Evolutionary conservation across 2,113 vertebrate genomes (phyloP).

Genomic region (cat (Felis catus)): F.catus_Fca126_mat1.0 CM031413.1:28198001-28198500

Average conservation of each 20-base stretch:
- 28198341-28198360: neutral
- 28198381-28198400: neutral
- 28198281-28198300: neutral
- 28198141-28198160: conserved; percentile 54
- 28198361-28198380: neutral
- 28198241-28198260: conserved; percentile 1
- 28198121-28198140: conserved; percentile 25
- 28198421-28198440: neutral
- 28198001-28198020: neutral
- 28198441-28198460: neutral
- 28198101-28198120: conserved; percentile 10
- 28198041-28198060: conserved; percentile 7
- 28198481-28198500: neutral
- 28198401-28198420: neutral
- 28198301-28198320: neutral
- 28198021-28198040: conserved; percentile 60
- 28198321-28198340: neutral
- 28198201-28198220: conserved; percentile 17
- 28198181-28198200: conserved; percentile 24
- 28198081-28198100: conserved; percentile 62
- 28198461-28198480: neutral
- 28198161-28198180: neutral
- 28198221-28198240: conserved; percentile 51
- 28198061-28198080: conserved; percentile 63
- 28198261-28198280: neutral